Evolutionary conservation across 2,797 vertebrate species (phyloP).

Genomic region (Chelidonichthys spinosus): DNA sequence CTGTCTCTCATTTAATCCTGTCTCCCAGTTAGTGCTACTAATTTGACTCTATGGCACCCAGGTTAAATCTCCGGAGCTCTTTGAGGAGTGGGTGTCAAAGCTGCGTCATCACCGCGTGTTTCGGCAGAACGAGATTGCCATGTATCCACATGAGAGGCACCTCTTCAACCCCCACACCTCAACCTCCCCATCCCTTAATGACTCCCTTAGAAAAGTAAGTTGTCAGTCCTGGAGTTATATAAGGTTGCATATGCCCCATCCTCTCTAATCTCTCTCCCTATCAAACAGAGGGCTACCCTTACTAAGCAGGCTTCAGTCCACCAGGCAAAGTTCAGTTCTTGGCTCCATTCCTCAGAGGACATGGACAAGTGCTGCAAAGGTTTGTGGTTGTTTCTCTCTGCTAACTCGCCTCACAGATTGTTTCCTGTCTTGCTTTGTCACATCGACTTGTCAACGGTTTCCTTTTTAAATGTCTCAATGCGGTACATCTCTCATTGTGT

Average conservation of each 20-base stretch:
- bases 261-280: background rate
- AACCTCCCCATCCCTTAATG: conserved; percentile 75
- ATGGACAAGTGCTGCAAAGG: conserved; percentile 95
- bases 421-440: background rate
- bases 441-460: background rate
- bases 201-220: conserved; percentile 86
- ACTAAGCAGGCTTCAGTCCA: conserved; percentile 89
- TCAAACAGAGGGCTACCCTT: conserved; percentile 83
- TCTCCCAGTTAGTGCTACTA: background rate
- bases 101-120: conserved; percentile 94
- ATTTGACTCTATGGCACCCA: conserved; percentile 60
- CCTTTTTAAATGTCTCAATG: background rate
- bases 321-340: conserved; percentile 88
- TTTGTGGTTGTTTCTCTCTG: conserved; percentile 54
- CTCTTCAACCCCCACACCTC: conserved; percentile 86
- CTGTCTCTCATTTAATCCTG: conserved; percentile 5
- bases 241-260: background rate
- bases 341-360: conserved; percentile 92
- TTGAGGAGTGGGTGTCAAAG: conserved; percentile 95
- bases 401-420: background rate
- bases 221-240: background rate
- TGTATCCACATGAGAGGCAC: conserved; percentile 89
- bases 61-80: conserved; percentile 92
- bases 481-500: background rate
- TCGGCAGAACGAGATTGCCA: conserved; percentile 96